Evolutionary conservation across 2,888 invertebrate genomes (phyloP), one percentile per base, ranked within the genome.

Genomic region (Deilephila porcellus): DNA sequence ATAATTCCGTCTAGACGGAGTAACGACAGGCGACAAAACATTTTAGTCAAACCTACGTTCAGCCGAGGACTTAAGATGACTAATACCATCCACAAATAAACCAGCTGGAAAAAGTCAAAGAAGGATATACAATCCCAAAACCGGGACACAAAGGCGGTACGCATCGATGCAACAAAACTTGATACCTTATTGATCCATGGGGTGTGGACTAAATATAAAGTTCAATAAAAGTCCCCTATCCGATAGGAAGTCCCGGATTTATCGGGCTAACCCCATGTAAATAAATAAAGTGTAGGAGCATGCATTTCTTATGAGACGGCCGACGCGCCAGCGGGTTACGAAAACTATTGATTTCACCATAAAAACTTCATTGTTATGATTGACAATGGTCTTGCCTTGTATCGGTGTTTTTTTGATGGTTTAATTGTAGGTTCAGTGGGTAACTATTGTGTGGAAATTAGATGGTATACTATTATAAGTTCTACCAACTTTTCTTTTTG

Each of bases 211-310:
- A 90, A 93, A 93, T 93, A 92, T 93, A 93, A 91, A 91, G 91
- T 93, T 90, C 93, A 92, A 94, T 93, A 93, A 93, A 94, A 92
- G 89, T 93, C 91, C 93, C 92, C 90, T 82, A 86, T 83, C 82
- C 87, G 86, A 91, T 90, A 88, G 87, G 84, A 88, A 91, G 90
- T 88, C 92, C 86, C 88, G 91, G 94, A 94, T 94, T 94, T 93
- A 93, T 93, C 93, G 94, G 85, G 84, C 90, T 92, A 91, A 92
- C 93, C 93, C 93, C 92, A 90, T 92, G 89, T 94, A 93, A 94
- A 94, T 94, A 94, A 94, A 93, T 94, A 94, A 94, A 92, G 85
- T 88, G 88, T 85, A 87, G 84, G 85, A 83, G 86, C 91, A 92
- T 94, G 92, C 94, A 94, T 94, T 92, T 90, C 90, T 93, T 93